Percentiles rank a stretch among this genome's conserved stretches.
phyloP scores from a whole-genome alignment of 2,888 invertebrate genomes.

The Vesta saturnalis region DNA sequence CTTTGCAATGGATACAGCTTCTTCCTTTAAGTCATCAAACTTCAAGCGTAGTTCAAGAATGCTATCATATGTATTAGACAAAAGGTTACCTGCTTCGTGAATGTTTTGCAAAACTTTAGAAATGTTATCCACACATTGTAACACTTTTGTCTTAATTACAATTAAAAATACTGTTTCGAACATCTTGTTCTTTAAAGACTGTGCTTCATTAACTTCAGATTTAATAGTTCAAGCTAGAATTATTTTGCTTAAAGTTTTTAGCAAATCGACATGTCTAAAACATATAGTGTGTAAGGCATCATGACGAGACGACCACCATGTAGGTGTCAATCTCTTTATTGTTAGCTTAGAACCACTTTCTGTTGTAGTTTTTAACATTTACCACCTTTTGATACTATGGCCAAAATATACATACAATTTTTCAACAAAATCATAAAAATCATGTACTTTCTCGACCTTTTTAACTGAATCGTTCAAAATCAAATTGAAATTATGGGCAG shows the following conservation, averaged over 20 bases:
- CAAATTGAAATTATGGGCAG: background rate
- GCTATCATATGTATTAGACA: too few species aligned
- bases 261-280: background rate
- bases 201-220: background rate
- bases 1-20: too few species aligned
- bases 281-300: background rate
- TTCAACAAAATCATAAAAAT: constrained; percentile 5
- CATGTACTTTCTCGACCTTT: background rate
- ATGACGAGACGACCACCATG: background rate
- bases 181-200: background rate
- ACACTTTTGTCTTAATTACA: background rate
- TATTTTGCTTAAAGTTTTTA: background rate
- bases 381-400: background rate
- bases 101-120: too few species aligned
- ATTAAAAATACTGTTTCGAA: background rate
- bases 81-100: too few species aligned
- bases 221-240: background rate
- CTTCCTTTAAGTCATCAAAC: too few species aligned
- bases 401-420: constrained; percentile 7
- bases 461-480: background rate
- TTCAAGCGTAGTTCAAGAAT: too few species aligned
- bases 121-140: background rate
- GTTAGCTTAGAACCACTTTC: background rate
- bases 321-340: background rate
- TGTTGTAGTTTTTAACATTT: background rate